Base-by-base conservation (phyloP, 2,797 vertebrate genomes). In the Pseudochaenichthys georgianus region DNA sequence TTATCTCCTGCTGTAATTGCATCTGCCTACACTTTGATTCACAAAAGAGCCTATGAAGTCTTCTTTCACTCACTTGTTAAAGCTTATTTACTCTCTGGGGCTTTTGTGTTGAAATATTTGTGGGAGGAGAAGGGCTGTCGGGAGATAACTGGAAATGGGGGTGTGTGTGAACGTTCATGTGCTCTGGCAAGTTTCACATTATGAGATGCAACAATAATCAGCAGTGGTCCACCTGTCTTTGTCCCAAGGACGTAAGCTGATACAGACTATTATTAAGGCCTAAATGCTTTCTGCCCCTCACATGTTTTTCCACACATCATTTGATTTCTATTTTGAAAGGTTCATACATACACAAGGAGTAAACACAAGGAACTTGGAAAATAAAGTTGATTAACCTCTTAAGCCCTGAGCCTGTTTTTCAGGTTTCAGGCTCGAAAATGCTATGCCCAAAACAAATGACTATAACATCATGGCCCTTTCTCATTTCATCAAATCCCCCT, bases 41-140 rank as follows among this genome's bases (percentile, higher is more conserved):
- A 80, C 72, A 82, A 81, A 77, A 77, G 70, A 78, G 43, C 55
- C 52, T 10, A 60, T 61, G 23, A 86, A 86, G 67, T 82, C 51
- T 65, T 62, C 76, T 63, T 75, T 65, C 61, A 71, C n/a, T 73
- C 60, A 53, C 81, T 81, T 91, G 81, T 93, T 84, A 80, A 81
- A 87, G 79, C 71, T 70, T 86, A 81, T 89, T 85, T 90, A 66
- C 64, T 80, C 78, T 77, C 13, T 10, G 7, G 45, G 21, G 23
- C 74, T 81, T 90, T 89, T 89, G 77, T 82, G 72, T 77, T 77
- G 61, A 86, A 80, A 86, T 88, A 87, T 84, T 84, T 86, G 80
- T 74, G 72, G 59, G 78, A 81, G 75, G 83, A 63, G 48, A 76
- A 54, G 63, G 57, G 55, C 78, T 87, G 73, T 83, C 66, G 64